Conservation (phyloP, 2,797 vertebrate genomes). For the Arrhamphus sclerolepis region DNA sequence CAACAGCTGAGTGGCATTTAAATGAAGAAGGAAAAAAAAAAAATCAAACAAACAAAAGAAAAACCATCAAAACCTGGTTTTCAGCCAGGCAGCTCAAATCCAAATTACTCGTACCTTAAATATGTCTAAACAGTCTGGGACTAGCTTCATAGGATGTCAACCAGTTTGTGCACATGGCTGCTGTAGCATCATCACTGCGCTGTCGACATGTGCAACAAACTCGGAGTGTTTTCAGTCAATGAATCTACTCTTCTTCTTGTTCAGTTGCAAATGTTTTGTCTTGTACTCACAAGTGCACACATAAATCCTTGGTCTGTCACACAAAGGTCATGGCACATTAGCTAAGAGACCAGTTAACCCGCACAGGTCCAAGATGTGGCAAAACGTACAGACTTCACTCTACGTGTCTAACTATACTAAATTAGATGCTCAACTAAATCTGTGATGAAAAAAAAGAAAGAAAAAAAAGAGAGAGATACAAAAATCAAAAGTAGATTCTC, state of each 20-base stretch:
- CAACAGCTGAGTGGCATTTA: slow-evolving; percentile 14
- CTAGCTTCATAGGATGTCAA: slow-evolving; percentile 7
- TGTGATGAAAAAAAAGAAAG: background rate
- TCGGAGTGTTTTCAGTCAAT: slow-evolving; percentile 32
- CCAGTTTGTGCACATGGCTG: slow-evolving; percentile 6
- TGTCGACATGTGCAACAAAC: slow-evolving; percentile 29
- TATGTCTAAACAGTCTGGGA: slow-evolving; percentile 3
- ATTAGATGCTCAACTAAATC: background rate
- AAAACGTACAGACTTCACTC: background rate
- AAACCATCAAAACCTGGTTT: slow-evolving; percentile 11
- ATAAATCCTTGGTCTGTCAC: slow-evolving; percentile 21
- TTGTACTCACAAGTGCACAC: slow-evolving; percentile 1
- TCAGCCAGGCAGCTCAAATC: slow-evolving; percentile 2
- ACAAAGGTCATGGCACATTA: slow-evolving; percentile 66
- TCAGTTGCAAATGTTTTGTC: slow-evolving; percentile 11
- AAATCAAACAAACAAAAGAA: slow-evolving; percentile 20
- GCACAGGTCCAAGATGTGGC: slow-evolving; percentile 19
- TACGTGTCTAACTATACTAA: background rate
- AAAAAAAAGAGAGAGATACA: too few relatives aligned
- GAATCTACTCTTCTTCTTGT: slow-evolving; percentile 30
- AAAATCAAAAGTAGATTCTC: background rate
- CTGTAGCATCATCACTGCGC: slow-evolving; percentile 7
- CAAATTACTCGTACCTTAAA: background rate
- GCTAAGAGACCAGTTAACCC: slow-evolving; percentile 54
- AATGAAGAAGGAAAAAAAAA: slow-evolving; percentile 33